Evolutionary conservation across 1,140 invertebrate species (phyloP), one percentile per base, ranked within the genome.

Genomic region (Drosophila equinoxialis): DNA sequence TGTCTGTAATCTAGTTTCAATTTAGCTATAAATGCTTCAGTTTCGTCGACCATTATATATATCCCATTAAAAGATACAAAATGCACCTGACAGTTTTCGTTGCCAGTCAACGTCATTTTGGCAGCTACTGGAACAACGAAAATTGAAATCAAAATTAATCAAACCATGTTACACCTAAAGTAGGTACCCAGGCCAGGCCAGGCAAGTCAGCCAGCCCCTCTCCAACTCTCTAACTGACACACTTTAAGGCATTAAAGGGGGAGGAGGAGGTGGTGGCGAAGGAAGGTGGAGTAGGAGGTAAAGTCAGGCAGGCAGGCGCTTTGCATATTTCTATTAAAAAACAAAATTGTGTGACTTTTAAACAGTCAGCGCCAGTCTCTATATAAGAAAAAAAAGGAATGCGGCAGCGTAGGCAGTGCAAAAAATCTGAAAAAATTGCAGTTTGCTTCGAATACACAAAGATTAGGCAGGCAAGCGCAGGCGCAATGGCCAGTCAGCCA

Each of bases 61-160:
- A 60, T 23, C 55, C 71, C 71, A 74, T 23, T 65, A 51, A 26
- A 59, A 66, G 35, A 30, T 51, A 77, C 62, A 70, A 81, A 77
- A 65, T 73, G 64, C 79, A 73, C 51, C 76, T 82, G 83, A 85
- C 82, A 85, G 73, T 11, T 20, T 51, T 51, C 1, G 17, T 51
- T 51, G 45, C 45, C 45, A 66, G 74, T 68, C 67, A 66, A 82
- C 68, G 74, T 76, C 74, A 76, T 37, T 6, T 65, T 62, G 61
- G 51, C 59, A 58, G 82, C 82, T 86, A 86, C 82, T 79, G 82
- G 57, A 69, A 74, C 55, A 70, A 60, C 60, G 63, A 61, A 85
- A 87, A 86, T 86, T 87, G 83, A 86, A 86, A 87, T 82, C 83
- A 79, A 87, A 86, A 86, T 86, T 87, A 86, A 86, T 86, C 83